These are phyloP conservation scores for Caenorhabditis zanzibari DNA, from an alignment of 2,888 invertebrate species.

Conservation along the genomic window DNA sequence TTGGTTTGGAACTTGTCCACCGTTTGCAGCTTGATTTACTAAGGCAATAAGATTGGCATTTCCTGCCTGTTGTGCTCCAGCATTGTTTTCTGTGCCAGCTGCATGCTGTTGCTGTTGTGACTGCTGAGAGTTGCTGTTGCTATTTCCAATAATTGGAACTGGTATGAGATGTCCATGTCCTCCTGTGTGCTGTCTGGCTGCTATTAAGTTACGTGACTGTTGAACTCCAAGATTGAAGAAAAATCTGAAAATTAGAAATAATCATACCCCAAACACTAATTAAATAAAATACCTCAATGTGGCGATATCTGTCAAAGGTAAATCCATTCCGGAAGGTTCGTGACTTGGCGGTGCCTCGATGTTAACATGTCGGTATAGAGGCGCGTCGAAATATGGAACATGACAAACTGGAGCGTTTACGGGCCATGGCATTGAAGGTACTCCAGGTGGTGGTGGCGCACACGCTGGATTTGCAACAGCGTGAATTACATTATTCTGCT, in stretches of 20 bases:
- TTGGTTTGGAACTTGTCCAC: constrained; percentile 38
- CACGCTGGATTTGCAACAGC: constrained; percentile 28
- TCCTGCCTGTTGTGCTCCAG: background rate
- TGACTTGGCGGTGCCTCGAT: constrained; percentile 77
- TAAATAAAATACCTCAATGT: constrained; percentile 70
- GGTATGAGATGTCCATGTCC: constrained; percentile 3
- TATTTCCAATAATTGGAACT: too few species aligned
- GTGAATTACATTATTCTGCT: constrained; percentile 25
- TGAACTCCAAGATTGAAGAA: constrained; percentile 82
- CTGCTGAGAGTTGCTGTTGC: constrained; percentile 40
- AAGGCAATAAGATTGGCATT: constrained; percentile 43
- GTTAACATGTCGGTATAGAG: constrained; percentile 78
- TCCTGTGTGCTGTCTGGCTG: constrained; percentile 29
- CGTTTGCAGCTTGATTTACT: background rate
- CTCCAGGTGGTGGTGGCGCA: constrained; percentile 56
- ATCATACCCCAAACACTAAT: background rate
- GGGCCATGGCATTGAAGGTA: constrained; percentile 79
- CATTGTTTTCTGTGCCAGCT: background rate
- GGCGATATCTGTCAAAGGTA: constrained; percentile 79
- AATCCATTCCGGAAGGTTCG: constrained; percentile 78
- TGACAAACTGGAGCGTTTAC: constrained; percentile 72
- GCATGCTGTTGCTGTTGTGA: constrained; percentile 12
- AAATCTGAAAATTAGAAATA: constrained; percentile 67
- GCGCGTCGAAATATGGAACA: constrained; percentile 78
- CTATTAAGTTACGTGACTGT: constrained; percentile 75